These are phyloP conservation scores for honey bee (Apis mellifera) DNA, from an alignment of 1,140 invertebrate species.

Conservation along the genomic window DNA sequence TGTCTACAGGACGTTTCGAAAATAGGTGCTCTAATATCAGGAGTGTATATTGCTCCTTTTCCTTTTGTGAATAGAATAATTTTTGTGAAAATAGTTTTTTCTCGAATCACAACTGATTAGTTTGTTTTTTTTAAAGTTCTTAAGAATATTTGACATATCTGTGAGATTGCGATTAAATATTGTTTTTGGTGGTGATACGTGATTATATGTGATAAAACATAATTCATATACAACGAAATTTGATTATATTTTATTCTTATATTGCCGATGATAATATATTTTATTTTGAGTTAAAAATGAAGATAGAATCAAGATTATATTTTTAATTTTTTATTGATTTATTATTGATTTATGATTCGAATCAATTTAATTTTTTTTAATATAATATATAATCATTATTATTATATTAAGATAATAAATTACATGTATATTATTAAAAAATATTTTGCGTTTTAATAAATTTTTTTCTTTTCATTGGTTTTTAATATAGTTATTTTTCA, in stretches of 20 bases:
- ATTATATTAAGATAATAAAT: too few species aligned
- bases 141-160: neutral
- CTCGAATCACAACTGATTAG: neutral
- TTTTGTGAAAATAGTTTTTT: neutral
- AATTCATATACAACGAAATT: neutral
- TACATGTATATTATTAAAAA: neutral
- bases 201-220: neutral
- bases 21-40: neutral
- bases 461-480: neutral
- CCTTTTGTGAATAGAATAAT: neutral
- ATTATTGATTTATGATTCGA: too few species aligned
- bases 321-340: neutral
- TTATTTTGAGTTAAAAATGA: neutral
- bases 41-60: neutral
- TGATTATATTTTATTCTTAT: neutral
- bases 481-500: neutral
- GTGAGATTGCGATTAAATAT: neutral
- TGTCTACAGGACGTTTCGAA: conserved; percentile 3
- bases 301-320: too few species aligned
- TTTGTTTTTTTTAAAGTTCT: neutral
- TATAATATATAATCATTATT: too few species aligned
- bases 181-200: neutral
- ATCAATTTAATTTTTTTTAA: too few species aligned
- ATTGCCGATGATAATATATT: too few species aligned
- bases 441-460: neutral